A percentile compares a stretch with the other conserved stretches of the same genome.
These are phyloP conservation scores for Coelopa frigida DNA, from an alignment of 1,140 invertebrate genomes.

Conservation along the genomic window DNA sequence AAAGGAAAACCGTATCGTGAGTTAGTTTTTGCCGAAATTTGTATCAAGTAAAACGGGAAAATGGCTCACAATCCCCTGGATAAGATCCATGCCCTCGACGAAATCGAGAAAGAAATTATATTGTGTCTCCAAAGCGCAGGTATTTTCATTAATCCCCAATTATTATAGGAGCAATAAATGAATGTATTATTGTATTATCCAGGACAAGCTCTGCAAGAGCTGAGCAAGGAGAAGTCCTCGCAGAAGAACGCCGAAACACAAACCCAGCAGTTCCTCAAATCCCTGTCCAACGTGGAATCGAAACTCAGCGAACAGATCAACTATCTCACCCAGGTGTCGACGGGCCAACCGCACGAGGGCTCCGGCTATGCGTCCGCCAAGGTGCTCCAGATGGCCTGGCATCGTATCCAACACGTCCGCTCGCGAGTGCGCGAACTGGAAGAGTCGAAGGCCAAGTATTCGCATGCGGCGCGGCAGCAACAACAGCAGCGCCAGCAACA, in stretches of 20 bases:
- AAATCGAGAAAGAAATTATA: slow-evolving; percentile 88
- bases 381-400: slow-evolving; percentile 93
- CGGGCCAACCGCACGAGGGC: slow-evolving; percentile 92
- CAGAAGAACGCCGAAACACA: slow-evolving; percentile 88
- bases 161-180: neutral
- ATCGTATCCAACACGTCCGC: slow-evolving; percentile 82
- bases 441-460: slow-evolving; percentile 68
- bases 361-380: slow-evolving; percentile 93
- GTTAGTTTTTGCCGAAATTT: too few relatives aligned
- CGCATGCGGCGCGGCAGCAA: slow-evolving; percentile 49
- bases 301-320: slow-evolving; percentile 91
- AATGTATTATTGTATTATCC: slow-evolving; percentile 1
- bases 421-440: slow-evolving; percentile 81
- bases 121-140: slow-evolving; percentile 84
- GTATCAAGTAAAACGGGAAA: too few relatives aligned
- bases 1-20: too few relatives aligned
- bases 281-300: slow-evolving; percentile 77
- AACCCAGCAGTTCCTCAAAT: slow-evolving; percentile 84
- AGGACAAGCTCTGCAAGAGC: slow-evolving; percentile 83
- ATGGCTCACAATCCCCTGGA: slow-evolving; percentile 65
- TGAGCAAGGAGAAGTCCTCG: slow-evolving; percentile 91
- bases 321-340: slow-evolving; percentile 93
- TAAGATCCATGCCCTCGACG: slow-evolving; percentile 78
- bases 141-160: slow-evolving; percentile 30
- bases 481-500: slow-evolving; percentile 32